Conservation (phyloP, 2,888 invertebrate genomes). For the Periphyllus acericola region DNA sequence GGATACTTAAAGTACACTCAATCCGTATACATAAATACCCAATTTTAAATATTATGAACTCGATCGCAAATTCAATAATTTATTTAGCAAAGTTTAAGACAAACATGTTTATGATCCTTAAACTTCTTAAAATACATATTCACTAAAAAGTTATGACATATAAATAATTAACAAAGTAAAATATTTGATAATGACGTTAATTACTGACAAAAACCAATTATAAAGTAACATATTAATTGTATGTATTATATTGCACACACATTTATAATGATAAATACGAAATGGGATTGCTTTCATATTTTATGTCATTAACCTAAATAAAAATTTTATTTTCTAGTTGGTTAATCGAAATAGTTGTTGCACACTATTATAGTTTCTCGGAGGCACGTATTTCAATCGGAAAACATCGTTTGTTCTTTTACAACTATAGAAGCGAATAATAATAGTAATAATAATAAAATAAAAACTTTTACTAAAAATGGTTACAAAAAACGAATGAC, state of each 20-base stretch:
- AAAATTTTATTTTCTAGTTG: background rate
- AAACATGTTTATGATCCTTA: background rate
- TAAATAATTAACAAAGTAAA: background rate
- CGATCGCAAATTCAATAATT: too few relatives aligned
- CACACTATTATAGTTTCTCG: background rate
- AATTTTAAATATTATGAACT: too few relatives aligned
- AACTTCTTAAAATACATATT: background rate
- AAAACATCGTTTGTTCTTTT: slow-evolving; percentile 7
- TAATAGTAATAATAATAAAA: too few relatives aligned
- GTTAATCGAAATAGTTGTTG: background rate
- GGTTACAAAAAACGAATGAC: too few relatives aligned
- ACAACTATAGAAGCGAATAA: background rate
- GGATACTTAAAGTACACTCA: too few relatives aligned
- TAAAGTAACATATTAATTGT: background rate
- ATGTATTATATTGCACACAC: background rate
- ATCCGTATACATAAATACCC: too few relatives aligned
- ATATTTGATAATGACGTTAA: background rate
- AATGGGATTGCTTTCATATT: background rate
- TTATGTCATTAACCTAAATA: background rate
- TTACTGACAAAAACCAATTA: background rate
- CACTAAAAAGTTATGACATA: background rate
- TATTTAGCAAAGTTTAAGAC: background rate
- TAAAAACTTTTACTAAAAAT: too few relatives aligned
- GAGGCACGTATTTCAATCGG: background rate
- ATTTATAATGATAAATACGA: background rate